phyloP scores from a whole-genome alignment of 2,113 vertebrate genomes.

The Laticauda colubrina region DNA sequence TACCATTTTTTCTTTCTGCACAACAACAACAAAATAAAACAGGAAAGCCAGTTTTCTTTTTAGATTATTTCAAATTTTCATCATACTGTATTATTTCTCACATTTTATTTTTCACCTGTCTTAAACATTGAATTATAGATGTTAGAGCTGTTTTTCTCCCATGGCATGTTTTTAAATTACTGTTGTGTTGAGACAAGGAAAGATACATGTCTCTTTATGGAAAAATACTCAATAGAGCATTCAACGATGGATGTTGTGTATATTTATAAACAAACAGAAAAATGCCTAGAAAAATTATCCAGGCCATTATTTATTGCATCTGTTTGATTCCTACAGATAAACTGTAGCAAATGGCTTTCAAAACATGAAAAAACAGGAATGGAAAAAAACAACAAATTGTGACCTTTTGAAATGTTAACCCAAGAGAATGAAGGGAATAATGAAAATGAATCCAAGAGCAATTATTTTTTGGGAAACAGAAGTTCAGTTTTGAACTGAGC shows the following conservation, averaged over 20 bases:
- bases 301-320: neutral
- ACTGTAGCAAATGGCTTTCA: neutral
- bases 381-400: neutral
- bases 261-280: neutral
- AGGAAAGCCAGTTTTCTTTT: neutral
- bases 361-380: neutral
- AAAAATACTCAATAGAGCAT: neutral
- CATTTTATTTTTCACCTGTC: neutral
- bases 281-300: neutral
- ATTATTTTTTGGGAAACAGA: neutral
- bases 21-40: constrained; percentile 11
- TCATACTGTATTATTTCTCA: neutral
- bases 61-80: neutral
- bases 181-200: neutral
- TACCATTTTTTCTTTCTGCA: constrained; percentile 91
- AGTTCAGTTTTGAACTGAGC: neutral
- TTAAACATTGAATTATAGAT: neutral
- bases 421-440: neutral
- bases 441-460: constrained; percentile 16
- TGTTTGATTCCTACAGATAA: neutral
- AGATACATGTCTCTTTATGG: neutral
- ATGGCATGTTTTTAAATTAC: neutral
- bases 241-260: neutral
- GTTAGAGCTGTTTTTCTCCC: accelerated
- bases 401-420: constrained; percentile 6